Conservation (phyloP, 2,888 invertebrate species). For the Dicyrtomina minuta region DNA sequence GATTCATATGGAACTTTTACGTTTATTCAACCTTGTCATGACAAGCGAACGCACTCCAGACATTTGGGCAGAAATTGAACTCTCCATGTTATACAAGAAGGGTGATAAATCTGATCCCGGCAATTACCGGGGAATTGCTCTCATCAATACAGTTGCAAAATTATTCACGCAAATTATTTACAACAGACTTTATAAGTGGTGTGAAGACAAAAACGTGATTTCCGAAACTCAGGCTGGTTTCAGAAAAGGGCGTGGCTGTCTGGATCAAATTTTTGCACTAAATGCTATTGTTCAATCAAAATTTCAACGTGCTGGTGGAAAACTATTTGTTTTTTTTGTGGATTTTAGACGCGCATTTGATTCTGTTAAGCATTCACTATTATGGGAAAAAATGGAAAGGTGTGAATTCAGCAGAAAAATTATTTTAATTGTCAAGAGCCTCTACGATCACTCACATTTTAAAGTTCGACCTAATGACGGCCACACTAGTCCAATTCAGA, state of each 20-base stretch:
- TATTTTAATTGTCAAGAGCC: too few relatives aligned
- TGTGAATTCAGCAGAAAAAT: too few relatives aligned
- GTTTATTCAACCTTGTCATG: background rate
- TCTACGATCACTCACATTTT: too few relatives aligned
- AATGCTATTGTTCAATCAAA: too few relatives aligned
- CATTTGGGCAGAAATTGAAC: background rate
- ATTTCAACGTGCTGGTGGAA: background rate
- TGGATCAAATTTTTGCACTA: too few relatives aligned
- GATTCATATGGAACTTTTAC: background rate
- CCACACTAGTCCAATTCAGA: too few relatives aligned
- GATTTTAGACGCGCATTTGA: too few relatives aligned
- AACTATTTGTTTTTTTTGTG: slow-evolving; percentile 11
- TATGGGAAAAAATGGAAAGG: too few relatives aligned
- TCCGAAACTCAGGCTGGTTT: background rate
- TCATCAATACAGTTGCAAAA: background rate
- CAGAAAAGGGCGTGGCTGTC: too few relatives aligned
- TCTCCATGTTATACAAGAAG: background rate
- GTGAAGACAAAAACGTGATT: background rate
- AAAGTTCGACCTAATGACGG: too few relatives aligned
- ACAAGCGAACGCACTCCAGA: background rate
- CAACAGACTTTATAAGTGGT: background rate
- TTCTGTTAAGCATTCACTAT: too few relatives aligned
- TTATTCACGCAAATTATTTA: background rate
- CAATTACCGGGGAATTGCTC: background rate
- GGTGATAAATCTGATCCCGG: background rate